Conservation (phyloP, 2,888 invertebrate species). For the Drosophila helvetica region DNA sequence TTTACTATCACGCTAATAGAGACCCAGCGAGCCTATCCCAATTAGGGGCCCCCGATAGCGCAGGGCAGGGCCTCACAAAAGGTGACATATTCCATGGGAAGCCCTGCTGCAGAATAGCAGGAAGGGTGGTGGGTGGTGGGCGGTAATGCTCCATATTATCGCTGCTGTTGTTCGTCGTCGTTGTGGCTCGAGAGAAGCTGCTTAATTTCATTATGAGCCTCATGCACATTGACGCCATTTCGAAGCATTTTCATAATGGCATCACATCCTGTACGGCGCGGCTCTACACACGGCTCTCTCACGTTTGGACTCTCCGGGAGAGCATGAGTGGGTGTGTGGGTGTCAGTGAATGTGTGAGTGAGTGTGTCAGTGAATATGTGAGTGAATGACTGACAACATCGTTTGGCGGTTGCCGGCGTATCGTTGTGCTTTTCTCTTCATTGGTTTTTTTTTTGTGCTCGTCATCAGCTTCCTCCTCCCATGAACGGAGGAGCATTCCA, state of each 20-base stretch:
- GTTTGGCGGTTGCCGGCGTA: slow-evolving; percentile 51
- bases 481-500: neutral
- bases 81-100: too few relatives aligned
- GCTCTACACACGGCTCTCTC: too few relatives aligned
- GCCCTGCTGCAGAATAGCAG: neutral
- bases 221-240: slow-evolving; percentile 78
- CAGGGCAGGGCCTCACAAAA: neutral
- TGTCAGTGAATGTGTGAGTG: slow-evolving; percentile 3
- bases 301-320: too few relatives aligned
- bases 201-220: slow-evolving; percentile 72
- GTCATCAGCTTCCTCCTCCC: slow-evolving; percentile 6
- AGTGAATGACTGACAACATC: slow-evolving; percentile 71
- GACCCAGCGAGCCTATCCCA: neutral
- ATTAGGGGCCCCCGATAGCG: neutral
- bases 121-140: neutral
- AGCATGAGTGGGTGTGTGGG: slow-evolving; percentile 9
- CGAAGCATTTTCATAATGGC: slow-evolving; percentile 77
- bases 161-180: slow-evolving; percentile 16
- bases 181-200: slow-evolving; percentile 45
- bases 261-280: slow-evolving; percentile 11
- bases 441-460: slow-evolving; percentile 58
- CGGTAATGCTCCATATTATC: slow-evolving; percentile 8
- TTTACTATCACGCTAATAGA: too few relatives aligned
- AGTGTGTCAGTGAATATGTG: slow-evolving; percentile 13
- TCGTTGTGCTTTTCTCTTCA: neutral